Evolutionary conservation across 2,113 vertebrate species (phyloP), one percentile per base, ranked within the genome.

Genomic region (Phodopus roborovskii): DNA sequence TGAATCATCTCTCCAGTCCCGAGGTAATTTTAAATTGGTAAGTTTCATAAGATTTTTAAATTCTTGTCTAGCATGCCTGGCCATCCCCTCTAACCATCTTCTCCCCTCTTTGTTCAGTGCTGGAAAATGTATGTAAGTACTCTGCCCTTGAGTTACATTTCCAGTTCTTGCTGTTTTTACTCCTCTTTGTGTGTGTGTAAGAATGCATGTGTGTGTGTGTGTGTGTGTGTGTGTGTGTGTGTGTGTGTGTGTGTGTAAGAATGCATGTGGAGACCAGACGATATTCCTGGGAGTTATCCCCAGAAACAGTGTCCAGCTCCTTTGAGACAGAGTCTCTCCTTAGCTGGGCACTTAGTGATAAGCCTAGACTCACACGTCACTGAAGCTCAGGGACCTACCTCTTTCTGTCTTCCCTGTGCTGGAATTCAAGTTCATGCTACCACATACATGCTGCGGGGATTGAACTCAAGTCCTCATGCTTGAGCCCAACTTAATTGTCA

Each of bases 401-500:
- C 17, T 10, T 60, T 64, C 82, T 12, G 4, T 45, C 8, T 6
- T 64, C 28, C 16, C 60, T 64, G 0, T 48, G 39, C 42, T 66
- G 16, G 16, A 5, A 84, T 84, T 45, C 19, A 64, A 45, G 15
- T 7, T 42, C 81, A 42, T 62, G 13, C 13, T 62, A 28, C n/a
- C 39, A 84, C 81, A 42, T 42, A 30, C 12, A 26, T 16, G 24
- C 3, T 33, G 26, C 48, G 17, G 19, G 4, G 42, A 66, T 22
- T 85, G 60, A 66, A 48, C 83, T 85, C 26, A 45, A 20, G 28
- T 13, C 39, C 30, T 48, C 28, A 22, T 12, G 83, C 16, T 66
- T 66, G 16, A 88, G 97, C 82, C 94, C 94, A 95, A 94, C 96
- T 97, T 97, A 96, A 97, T 97, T 97, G 96, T 96, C 96, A 97